phyloP scores from a whole-genome alignment of 2,797 vertebrate species.

The Etheostoma perlongum region DNA sequence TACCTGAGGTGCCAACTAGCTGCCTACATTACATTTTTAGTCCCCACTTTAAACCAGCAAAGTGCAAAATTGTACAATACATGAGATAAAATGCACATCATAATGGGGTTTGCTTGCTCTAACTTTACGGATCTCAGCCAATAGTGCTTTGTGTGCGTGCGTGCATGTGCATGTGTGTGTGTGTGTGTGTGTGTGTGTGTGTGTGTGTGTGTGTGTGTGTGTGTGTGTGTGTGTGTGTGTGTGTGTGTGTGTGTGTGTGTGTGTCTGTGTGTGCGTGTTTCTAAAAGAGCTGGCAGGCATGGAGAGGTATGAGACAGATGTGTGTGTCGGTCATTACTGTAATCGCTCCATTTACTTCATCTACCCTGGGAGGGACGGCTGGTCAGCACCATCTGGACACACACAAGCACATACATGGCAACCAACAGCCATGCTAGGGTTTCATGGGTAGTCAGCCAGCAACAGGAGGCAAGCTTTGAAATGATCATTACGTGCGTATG shows the following conservation, averaged over 20 bases:
- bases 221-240: neutral
- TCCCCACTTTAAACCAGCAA: neutral
- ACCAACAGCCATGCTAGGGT: slow-evolving; percentile 38
- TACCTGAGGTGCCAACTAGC: slow-evolving; percentile 10
- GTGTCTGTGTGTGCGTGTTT: slow-evolving; percentile 23
- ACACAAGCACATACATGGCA: slow-evolving; percentile 56
- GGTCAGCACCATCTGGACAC: slow-evolving; percentile 86
- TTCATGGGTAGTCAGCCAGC: slow-evolving; percentile 62
- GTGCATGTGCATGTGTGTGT: neutral
- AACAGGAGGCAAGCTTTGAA: slow-evolving; percentile 67
- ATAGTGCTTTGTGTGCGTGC: neutral
- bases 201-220: slow-evolving; percentile 14
- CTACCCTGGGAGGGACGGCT: slow-evolving; percentile 78
- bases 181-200: neutral
- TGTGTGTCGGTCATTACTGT: slow-evolving; percentile 82
- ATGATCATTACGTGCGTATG: slow-evolving; percentile 40
- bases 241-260: slow-evolving; percentile 16
- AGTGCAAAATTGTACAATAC: slow-evolving; percentile 17
- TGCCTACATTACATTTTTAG: slow-evolving; percentile 7
- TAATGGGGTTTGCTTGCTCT: slow-evolving; percentile 20
- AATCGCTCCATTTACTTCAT: slow-evolving; percentile 83
- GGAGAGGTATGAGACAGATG: slow-evolving; percentile 77
- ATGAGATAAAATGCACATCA: slow-evolving; percentile 22
- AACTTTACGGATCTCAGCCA: slow-evolving; percentile 27
- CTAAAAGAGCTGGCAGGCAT: slow-evolving; percentile 66